A percentile compares a stretch with the other conserved stretches of the same genome.
Conservation (phyloP, 2,888 invertebrate genomes). For the Tethea ocularis region DNA sequence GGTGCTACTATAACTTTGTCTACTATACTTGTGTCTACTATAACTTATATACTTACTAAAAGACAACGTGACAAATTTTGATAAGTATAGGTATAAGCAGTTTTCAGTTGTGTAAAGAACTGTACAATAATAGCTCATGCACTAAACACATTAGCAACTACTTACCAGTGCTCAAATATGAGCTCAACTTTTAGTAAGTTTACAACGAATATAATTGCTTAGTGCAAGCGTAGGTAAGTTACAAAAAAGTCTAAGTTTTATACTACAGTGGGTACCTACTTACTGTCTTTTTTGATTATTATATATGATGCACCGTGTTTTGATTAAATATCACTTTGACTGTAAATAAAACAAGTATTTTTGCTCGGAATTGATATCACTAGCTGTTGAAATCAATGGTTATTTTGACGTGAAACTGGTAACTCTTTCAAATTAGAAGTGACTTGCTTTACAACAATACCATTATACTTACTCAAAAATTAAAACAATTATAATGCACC, state of each 20-base stretch:
- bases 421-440: neutral
- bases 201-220: too few species aligned
- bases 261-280: neutral
- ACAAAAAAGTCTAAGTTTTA: neutral
- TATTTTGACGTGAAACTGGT: neutral
- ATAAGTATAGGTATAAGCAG: neutral
- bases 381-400: neutral
- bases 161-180: neutral
- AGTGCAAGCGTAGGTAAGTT: slow-evolving; percentile 1
- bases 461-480: slow-evolving; percentile 41
- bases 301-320: slow-evolving; percentile 6
- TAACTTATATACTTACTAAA: neutral
- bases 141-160: neutral
- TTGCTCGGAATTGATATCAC: slow-evolving; percentile 2
- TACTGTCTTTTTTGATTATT: neutral
- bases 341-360: slow-evolving; percentile 7
- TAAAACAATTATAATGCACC: slow-evolving; percentile 70
- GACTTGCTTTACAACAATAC: slow-evolving; percentile 7
- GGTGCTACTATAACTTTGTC: neutral
- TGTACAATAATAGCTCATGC: neutral
- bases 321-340: slow-evolving; percentile 4
- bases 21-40: too few species aligned
- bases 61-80: neutral
- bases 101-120: neutral
- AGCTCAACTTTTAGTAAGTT: neutral